These are phyloP conservation scores for Champsocephalus esox DNA, from an alignment of 2,797 vertebrate species.

Conservation along the genomic window DNA sequence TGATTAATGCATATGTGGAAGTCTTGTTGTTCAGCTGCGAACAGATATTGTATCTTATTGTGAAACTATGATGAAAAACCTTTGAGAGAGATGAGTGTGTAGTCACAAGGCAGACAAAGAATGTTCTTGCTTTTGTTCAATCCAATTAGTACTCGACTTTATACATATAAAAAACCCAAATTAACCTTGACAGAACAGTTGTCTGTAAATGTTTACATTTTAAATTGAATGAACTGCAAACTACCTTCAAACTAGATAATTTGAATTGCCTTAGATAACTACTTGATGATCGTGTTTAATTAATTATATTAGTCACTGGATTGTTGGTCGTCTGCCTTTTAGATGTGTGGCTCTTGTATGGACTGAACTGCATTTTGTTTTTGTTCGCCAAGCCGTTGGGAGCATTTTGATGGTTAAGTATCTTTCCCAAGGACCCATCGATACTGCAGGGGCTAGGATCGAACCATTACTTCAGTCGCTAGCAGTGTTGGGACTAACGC, in stretches of 20 bases:
- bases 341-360: too few species aligned
- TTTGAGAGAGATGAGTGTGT: not conserved
- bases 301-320: not conserved
- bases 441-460: too few species aligned
- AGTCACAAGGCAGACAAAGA: not conserved
- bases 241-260: not conserved
- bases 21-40: not conserved
- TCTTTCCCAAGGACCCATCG: too few species aligned
- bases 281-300: not conserved
- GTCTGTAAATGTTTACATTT: not conserved
- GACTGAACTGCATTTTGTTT: too few species aligned
- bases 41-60: not conserved
- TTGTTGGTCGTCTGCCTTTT: not conserved
- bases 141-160: not conserved
- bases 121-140: not conserved
- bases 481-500: too few species aligned
- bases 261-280: not conserved
- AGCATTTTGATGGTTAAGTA: too few species aligned
- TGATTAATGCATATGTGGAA: not conserved
- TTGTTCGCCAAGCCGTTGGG: too few species aligned
- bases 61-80: not conserved
- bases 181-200: not conserved
- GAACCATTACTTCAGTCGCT: too few species aligned
- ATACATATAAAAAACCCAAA: not conserved
- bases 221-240: not conserved